phyloP scores from a whole-genome alignment of 2,888 invertebrate species.

The Ochlodes sylvanus region DNA sequence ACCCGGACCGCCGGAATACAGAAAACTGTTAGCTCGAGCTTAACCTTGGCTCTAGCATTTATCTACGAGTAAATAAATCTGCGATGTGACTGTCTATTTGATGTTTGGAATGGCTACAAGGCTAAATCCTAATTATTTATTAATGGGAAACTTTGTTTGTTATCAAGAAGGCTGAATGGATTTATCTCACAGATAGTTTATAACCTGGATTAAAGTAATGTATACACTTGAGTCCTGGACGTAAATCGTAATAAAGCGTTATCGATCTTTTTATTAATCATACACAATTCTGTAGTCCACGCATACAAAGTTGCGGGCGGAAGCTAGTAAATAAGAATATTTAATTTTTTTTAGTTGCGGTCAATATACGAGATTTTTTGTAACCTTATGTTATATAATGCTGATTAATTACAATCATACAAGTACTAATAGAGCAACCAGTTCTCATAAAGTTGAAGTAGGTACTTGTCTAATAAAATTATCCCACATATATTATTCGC shows the following conservation, averaged over 20 bases:
- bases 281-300: no score
- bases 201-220: no score
- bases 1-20: neutral
- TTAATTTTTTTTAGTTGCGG: constrained; percentile 6
- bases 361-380: constrained; percentile 23
- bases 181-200: no score
- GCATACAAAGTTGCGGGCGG: no score
- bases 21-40: constrained; percentile 32
- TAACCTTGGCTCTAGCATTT: constrained; percentile 41
- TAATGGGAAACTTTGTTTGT: no score
- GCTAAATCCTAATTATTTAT: constrained; percentile 4
- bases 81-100: constrained; percentile 22
- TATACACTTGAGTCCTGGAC: no score
- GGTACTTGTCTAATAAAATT: neutral
- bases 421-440: constrained; percentile 21
- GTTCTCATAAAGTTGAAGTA: constrained; percentile 18
- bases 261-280: no score
- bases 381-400: constrained; percentile 21
- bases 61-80: constrained; percentile 24
- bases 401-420: constrained; percentile 30
- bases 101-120: constrained; percentile 19
- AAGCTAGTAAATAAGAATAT: constrained; percentile 5
- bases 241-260: no score
- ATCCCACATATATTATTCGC: neutral
- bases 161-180: no score